Evolutionary conservation across 2,888 invertebrate genomes (phyloP).

Genomic region (Drosophila cognata): DNA sequence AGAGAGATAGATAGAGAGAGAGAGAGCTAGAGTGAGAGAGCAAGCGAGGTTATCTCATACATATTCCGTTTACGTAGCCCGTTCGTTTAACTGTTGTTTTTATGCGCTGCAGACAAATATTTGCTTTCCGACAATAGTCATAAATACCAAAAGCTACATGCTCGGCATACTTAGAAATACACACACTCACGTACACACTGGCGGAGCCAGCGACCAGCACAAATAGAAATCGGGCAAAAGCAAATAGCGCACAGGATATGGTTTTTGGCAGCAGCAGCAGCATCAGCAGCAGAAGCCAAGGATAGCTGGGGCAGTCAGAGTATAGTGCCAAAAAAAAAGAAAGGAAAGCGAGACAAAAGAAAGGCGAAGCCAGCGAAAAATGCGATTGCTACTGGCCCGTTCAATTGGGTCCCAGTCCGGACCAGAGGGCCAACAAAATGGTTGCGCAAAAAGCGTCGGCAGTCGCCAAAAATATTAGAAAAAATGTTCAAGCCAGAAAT

Average conservation of each 20-base stretch:
- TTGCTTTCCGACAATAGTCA: slow-evolving; percentile 85
- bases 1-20: not conserved
- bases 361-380: slow-evolving; percentile 66
- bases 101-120: slow-evolving; percentile 85
- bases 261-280: slow-evolving; percentile 69
- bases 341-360: slow-evolving; percentile 58
- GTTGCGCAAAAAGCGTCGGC: slow-evolving; percentile 79
- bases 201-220: slow-evolving; percentile 55
- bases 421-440: slow-evolving; percentile 68
- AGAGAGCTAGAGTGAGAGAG: slow-evolving; percentile 4
- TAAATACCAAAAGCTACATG: slow-evolving; percentile 85
- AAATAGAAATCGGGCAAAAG: slow-evolving; percentile 82
- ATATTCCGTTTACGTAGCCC: slow-evolving; percentile 83
- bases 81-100: slow-evolving; percentile 84
- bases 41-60: slow-evolving; percentile 67
- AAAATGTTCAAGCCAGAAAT: slow-evolving; percentile 52
- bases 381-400: slow-evolving; percentile 58
- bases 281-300: slow-evolving; percentile 16
- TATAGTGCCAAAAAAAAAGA: slow-evolving; percentile 61
- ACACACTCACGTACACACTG: slow-evolving; percentile 46
- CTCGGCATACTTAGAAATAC: slow-evolving; percentile 83
- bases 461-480: slow-evolving; percentile 76
- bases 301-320: slow-evolving; percentile 25
- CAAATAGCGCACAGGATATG: slow-evolving; percentile 79
- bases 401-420: slow-evolving; percentile 40